Evolutionary conservation across 2,888 invertebrate species (phyloP).

Genomic region (Amaurobius ferox): DNA sequence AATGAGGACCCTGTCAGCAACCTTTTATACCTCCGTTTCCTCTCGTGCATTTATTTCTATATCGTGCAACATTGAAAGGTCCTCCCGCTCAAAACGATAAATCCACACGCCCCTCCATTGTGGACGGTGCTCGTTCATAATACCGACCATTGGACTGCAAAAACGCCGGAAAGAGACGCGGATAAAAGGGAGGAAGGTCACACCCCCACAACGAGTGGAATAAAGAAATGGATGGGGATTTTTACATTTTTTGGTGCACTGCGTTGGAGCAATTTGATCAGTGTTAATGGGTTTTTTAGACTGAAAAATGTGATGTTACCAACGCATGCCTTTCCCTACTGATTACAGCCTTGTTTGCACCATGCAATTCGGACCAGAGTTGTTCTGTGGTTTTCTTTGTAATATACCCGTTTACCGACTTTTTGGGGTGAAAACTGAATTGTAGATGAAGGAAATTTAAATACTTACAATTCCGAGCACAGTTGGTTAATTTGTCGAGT

Average conservation of each 20-base stretch:
- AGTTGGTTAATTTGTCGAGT: no score
- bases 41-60: background rate
- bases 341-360: no score
- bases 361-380: no score
- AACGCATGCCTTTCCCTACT: no score
- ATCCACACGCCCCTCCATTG: slow-evolving; percentile 26
- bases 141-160: slow-evolving; percentile 30
- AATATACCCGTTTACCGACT: no score
- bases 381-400: no score
- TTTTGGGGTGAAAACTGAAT: no score
- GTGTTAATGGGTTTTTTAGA: no score
- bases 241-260: background rate
- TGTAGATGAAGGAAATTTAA: no score
- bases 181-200: slow-evolving; percentile 52
- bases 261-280: no score
- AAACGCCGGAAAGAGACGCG: slow-evolving; percentile 47
- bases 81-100: background rate
- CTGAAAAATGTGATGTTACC: no score
- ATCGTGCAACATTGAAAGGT: background rate
- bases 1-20: slow-evolving; percentile 7
- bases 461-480: no score
- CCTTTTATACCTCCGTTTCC: background rate
- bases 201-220: slow-evolving; percentile 25
- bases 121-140: background rate
- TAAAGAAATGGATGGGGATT: background rate